Percentiles rank a stretch among this genome's conserved stretches.
Conservation (phyloP, 2,797 vertebrate species). For the Acridotheres tristis region DNA sequence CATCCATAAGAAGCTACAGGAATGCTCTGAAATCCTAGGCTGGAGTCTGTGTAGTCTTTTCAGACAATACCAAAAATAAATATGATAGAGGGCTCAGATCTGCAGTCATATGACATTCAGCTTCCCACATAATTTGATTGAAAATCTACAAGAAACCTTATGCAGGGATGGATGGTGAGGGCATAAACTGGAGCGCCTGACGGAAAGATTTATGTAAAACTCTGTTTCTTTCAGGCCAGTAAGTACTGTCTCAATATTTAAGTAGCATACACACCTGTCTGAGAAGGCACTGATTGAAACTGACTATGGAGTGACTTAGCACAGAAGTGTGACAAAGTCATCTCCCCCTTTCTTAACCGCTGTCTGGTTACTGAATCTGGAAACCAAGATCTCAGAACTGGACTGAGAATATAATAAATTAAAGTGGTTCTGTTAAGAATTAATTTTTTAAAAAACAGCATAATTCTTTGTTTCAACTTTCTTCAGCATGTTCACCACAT, state of each 20-base stretch:
- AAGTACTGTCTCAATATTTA: neutral
- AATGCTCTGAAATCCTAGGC: neutral
- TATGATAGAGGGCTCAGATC: neutral
- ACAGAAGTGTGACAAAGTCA: neutral
- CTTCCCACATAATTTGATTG: neutral
- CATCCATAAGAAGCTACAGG: neutral
- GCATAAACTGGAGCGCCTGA: neutral
- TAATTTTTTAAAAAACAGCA: fast-evolving
- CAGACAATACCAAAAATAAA: neutral
- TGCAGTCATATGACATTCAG: neutral
- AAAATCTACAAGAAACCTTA: neutral
- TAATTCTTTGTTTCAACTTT: neutral
- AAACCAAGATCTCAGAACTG: neutral
- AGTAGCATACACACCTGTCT: neutral
- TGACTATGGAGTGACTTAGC: neutral
- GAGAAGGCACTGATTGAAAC: neutral
- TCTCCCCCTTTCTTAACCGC: neutral
- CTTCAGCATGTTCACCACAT: neutral
- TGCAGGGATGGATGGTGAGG: neutral
- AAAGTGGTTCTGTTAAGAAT: neutral
- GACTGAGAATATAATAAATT: neutral
- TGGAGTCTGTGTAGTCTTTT: neutral
- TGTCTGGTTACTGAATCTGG: neutral
- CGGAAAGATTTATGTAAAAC: neutral
- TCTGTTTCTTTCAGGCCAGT: neutral